Base-by-base conservation (phyloP, 2,888 invertebrate species). In the Clepsis dumicolana region DNA sequence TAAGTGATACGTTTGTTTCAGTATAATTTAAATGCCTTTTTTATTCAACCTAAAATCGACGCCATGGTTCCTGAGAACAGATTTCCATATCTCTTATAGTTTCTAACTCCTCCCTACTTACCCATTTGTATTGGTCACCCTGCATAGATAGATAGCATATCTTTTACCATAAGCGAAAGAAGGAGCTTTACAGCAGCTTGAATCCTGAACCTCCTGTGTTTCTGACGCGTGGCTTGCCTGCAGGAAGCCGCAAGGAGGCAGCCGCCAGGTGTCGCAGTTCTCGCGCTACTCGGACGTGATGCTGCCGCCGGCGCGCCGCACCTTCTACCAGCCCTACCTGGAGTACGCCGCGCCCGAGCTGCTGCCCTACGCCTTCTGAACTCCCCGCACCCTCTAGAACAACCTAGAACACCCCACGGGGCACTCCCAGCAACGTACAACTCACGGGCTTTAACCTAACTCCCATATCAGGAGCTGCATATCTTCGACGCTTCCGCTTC, bases 231-330 rank as follows among this genome's bases (percentile, higher is more conserved):
- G n/a, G 4, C 5, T 62, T 67, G 62, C 56, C 54, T 7, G 0
- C 86, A 91, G 93, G 82, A 93, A 93, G 77, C 93, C 91, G 0
- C 86, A 84, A 63, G 79, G 85, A 2, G 91, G 90, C 50, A 91
- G 91, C 71, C 92, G 93, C 62, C 92, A 91, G 71, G 83, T 90
- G 64, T 90, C 89, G 1, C 93, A 93, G 76, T 93, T 93, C 87
- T 90, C 90, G 0, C 93, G 93, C 77, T 93, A 93, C 86, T 91
- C 93, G 5, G 93, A 93, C 79, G 86, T 86, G 70, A 89, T 93
- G 88, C 76, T 90, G 71, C 92, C 91, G 0, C 91, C 91, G 0
- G 77, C 74, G 0, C 92, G 92, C 71, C 93, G 92, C 77, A 81
- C 84, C 53, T 79, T 80, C 78, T 87, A 87, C 82, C 88, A 85